Conservation (phyloP, 2,113 vertebrate species). For the Pelecanus crispus region DNA sequence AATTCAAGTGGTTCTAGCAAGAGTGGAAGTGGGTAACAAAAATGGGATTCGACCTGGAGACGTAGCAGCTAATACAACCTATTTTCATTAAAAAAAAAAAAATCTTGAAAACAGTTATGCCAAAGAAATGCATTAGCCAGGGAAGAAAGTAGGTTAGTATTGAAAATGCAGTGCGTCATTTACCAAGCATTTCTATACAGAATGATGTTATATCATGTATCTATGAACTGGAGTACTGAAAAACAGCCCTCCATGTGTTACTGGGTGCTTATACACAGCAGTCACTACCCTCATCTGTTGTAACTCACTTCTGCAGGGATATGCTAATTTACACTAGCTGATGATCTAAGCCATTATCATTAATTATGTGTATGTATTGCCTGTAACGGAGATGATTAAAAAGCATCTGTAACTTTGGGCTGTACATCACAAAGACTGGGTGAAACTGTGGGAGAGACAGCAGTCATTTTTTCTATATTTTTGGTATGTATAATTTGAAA, state of each 20-base stretch:
- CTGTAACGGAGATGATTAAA: not conserved
- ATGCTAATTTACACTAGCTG: not conserved
- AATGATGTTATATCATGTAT: not conserved
- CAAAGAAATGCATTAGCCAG: not conserved
- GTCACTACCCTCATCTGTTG: not conserved
- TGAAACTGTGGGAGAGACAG: not conserved
- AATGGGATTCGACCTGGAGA: not conserved
- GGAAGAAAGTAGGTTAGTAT: not conserved
- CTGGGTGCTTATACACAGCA: not conserved
- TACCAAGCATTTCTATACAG: not conserved
- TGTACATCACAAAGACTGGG: not conserved
- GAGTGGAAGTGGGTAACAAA: not conserved
- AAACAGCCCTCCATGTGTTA: not conserved
- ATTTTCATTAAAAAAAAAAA: not conserved
- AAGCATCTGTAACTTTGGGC: not conserved
- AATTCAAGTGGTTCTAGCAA: not conserved
- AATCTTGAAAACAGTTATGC: not conserved
- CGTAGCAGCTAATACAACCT: not conserved
- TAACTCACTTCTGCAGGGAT: not conserved
- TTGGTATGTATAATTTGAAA: not conserved
- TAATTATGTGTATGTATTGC: not conserved
- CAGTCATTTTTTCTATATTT: not conserved
- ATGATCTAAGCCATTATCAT: not conserved
- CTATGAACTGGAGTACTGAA: not conserved
- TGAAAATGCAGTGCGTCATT: not conserved